Evolutionary conservation across 2,888 invertebrate species (phyloP).

Genomic region (Torymus texanus): DNA sequence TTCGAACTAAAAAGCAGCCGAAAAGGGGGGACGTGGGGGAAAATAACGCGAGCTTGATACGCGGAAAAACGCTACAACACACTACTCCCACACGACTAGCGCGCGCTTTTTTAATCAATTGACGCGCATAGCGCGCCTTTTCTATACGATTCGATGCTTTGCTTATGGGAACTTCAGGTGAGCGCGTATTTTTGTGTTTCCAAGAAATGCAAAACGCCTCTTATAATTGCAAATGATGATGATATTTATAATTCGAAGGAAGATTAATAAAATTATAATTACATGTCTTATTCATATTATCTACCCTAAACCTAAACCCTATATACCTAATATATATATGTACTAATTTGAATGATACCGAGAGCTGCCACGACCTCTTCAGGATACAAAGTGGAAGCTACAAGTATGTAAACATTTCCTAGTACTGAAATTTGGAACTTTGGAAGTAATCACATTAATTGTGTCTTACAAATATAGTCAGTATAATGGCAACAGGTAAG

Average conservation of each 20-base stretch:
- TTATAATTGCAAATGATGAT: too few relatives aligned
- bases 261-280: too few relatives aligned
- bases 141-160: too few relatives aligned
- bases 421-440: neutral
- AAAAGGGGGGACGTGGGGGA: neutral
- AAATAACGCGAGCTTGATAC: neutral
- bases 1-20: constrained; percentile 18
- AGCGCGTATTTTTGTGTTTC: too few relatives aligned
- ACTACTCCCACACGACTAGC: neutral
- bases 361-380: constrained; percentile 24
- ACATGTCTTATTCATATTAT: too few relatives aligned
- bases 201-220: too few relatives aligned
- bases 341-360: neutral
- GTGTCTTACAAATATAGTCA: neutral
- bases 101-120: constrained; percentile 48
- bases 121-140: constrained; percentile 23
- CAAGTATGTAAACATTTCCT: constrained; percentile 29
- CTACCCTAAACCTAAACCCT: too few relatives aligned
- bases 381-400: neutral
- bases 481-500: constrained; percentile 37
- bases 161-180: too few relatives aligned
- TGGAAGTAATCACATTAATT: neutral
- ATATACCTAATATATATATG: too few relatives aligned
- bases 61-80: too few relatives aligned
- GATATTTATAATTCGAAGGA: too few relatives aligned